Evolutionary conservation across 2,113 vertebrate genomes (phyloP).

Genomic region (Notechis scutatus): DNA sequence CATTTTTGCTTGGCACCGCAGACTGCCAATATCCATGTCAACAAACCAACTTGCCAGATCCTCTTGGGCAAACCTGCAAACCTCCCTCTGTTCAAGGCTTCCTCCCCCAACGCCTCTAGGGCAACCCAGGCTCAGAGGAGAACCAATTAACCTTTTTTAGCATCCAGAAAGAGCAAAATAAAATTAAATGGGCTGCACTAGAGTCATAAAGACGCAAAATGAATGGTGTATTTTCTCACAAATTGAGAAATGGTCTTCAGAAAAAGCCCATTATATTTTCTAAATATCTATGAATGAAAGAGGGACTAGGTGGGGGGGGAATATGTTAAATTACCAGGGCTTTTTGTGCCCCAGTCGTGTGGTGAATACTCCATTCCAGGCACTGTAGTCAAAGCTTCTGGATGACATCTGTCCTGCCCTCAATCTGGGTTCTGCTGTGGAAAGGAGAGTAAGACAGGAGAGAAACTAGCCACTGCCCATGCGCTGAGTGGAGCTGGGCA

Average conservation of each 20-base stretch:
- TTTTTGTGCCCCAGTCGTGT: not conserved
- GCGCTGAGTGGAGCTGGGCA: not conserved
- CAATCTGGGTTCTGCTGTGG: too few relatives aligned
- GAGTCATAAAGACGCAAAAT: slow-evolving; percentile 38
- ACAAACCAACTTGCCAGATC: slow-evolving; percentile 66
- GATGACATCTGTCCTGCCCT: not conserved
- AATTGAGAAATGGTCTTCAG: slow-evolving; percentile 27
- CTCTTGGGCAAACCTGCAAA: slow-evolving; percentile 73
- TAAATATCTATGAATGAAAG: slow-evolving; percentile 2
- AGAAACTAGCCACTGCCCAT: not conserved
- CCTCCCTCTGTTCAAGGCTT: slow-evolving; percentile 65
- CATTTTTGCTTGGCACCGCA: slow-evolving; percentile 72
- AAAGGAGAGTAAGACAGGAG: not conserved
- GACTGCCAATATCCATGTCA: slow-evolving; percentile 71
- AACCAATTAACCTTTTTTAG: slow-evolving; percentile 71
- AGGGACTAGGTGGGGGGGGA: not conserved
- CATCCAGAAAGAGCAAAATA: slow-evolving; percentile 56
- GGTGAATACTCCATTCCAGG: not conserved
- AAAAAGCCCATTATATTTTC: not conserved
- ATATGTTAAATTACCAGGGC: not conserved
- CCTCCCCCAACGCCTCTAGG: slow-evolving; percentile 68
- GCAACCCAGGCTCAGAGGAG: slow-evolving; percentile 54
- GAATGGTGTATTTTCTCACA: slow-evolving; percentile 27
- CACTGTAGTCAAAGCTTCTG: not conserved
- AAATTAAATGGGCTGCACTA: slow-evolving; percentile 50